Conservation (phyloP, 30 jellyfish, hydroid and myxozoan genomes). For the Chironex yamaguchii region DNA sequence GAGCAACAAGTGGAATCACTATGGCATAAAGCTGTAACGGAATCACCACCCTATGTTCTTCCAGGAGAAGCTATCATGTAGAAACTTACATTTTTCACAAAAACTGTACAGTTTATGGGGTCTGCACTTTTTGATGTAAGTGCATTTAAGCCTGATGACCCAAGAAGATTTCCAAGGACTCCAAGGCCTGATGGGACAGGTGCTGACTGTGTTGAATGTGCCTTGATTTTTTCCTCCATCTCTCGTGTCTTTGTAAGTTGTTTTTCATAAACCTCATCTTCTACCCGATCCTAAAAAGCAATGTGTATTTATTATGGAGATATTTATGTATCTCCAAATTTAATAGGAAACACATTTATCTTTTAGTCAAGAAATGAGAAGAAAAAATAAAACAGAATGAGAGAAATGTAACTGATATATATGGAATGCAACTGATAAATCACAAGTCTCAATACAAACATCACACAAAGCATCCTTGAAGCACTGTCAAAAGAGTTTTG, state of each 20-base stretch:
- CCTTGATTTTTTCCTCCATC: constrained; percentile 42
- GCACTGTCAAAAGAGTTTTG: too few species aligned
- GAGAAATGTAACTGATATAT: too few species aligned
- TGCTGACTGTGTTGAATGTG: constrained; percentile 24
- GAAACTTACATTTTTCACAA: constrained; percentile 88
- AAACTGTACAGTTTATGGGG: constrained; percentile 86
- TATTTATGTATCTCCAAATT: too few species aligned
- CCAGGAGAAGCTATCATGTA: not conserved
- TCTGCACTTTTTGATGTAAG: constrained; percentile 82
- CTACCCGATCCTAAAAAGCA: constrained; percentile 74
- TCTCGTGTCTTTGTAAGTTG: constrained; percentile 79
- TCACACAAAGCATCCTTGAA: too few species aligned
- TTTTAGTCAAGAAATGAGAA: too few species aligned
- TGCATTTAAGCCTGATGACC: constrained; percentile 35
- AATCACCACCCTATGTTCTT: not conserved
- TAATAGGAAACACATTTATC: too few species aligned
- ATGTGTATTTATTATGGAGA: too few species aligned
- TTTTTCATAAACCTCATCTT: constrained; percentile 75
- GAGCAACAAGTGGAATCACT: not conserved
- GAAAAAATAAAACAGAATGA: too few species aligned
- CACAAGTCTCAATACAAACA: too few species aligned
- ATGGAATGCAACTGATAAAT: too few species aligned
- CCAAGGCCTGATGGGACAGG: constrained; percentile 48
- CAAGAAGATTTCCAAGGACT: constrained; percentile 17
- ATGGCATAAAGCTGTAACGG: not conserved